These are phyloP conservation scores for Vanessa cardui DNA, from an alignment of 2,888 invertebrate species.

Conservation along the genomic window DNA sequence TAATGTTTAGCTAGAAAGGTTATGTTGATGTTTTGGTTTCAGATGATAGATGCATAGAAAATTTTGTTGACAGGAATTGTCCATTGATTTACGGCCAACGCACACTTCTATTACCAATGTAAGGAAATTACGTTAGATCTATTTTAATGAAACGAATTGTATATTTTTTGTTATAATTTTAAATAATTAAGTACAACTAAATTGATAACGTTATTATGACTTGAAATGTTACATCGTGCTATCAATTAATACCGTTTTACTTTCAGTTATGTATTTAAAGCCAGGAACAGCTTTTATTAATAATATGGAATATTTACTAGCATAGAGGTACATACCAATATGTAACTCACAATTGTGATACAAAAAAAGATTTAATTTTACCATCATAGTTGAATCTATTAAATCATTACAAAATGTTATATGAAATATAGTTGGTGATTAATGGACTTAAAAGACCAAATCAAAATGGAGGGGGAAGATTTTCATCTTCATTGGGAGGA, in stretches of 20 bases:
- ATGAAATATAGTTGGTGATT: slow-evolving; percentile 36
- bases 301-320: too few species aligned
- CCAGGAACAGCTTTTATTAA: too few species aligned
- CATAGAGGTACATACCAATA: too few species aligned
- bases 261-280: too few species aligned
- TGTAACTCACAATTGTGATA: too few species aligned
- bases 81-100: slow-evolving; percentile 10
- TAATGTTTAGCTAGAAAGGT: slow-evolving; percentile 58
- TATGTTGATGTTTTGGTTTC: slow-evolving; percentile 82
- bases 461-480: slow-evolving; percentile 67
- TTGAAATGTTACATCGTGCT: not conserved
- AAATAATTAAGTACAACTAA: not conserved
- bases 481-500: slow-evolving; percentile 77
- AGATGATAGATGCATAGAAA: slow-evolving; percentile 45
- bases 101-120: not conserved
- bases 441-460: slow-evolving; percentile 47
- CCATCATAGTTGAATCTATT: not conserved
- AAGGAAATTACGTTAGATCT: not conserved
- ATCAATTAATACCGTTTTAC: too few species aligned
- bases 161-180: not conserved
- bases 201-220: not conserved
- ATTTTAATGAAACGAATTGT: not conserved
- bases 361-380: too few species aligned
- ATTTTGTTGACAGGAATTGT: slow-evolving; percentile 34
- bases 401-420: not conserved